Evolutionary conservation across 1,140 invertebrate species (phyloP).

Genomic region (Conopomorpha cramerella): DNA sequence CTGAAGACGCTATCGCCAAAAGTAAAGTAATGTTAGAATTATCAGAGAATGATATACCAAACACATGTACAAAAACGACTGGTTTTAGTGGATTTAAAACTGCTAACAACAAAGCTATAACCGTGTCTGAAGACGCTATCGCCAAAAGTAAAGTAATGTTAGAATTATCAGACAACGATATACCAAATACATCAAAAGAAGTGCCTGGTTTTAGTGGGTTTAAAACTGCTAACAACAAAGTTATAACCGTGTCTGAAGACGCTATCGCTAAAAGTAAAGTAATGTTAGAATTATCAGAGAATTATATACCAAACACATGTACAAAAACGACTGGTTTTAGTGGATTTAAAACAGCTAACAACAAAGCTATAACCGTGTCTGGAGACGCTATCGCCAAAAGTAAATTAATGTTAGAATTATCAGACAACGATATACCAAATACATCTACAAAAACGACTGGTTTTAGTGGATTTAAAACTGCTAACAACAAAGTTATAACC

Average conservation of each 20-base stretch:
- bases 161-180: conserved; percentile 7
- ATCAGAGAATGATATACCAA: not conserved
- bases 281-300: conserved; percentile 2
- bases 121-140: conserved; percentile 1
- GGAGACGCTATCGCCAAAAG: conserved; percentile 10
- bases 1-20: conserved; percentile 17
- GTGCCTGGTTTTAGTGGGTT: too few species aligned
- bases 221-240: too few species aligned
- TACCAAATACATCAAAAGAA: too few species aligned
- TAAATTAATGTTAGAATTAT: conserved; percentile 10
- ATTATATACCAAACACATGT: not conserved
- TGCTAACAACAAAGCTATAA: conserved; percentile 3
- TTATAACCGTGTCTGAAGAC: too few species aligned
- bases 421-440: conserved; percentile 2
- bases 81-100: conserved; percentile 3
- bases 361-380: conserved; percentile 5
- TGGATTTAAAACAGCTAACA: conserved; percentile 13
- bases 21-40: conserved; percentile 20
- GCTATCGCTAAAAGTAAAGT: too few species aligned
- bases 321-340: conserved; percentile 4
- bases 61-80: not conserved
- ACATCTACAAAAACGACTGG: not conserved
- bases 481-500: conserved; percentile 15
- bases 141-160: conserved; percentile 7
- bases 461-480: conserved; percentile 15